These are phyloP conservation scores for Thumatha senex DNA, from an alignment of 2,888 invertebrate species.

Conservation along the genomic window DNA sequence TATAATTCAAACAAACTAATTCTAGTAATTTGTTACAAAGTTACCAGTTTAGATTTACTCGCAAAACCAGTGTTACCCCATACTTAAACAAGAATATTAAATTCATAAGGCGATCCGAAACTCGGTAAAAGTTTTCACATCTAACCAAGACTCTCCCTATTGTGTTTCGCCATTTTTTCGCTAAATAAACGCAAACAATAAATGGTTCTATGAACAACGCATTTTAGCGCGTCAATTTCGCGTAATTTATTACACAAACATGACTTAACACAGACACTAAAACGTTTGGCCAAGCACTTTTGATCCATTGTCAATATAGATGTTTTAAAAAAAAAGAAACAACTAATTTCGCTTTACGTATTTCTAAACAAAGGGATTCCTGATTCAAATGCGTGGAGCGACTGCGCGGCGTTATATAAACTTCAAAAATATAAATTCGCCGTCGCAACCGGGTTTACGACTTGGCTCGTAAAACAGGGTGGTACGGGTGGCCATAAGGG, in stretches of 20 bases:
- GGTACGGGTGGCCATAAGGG: constrained; percentile 45
- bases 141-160: constrained; percentile 27
- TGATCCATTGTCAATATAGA: constrained; percentile 16
- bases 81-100: constrained; percentile 28
- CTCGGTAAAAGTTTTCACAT: constrained; percentile 25
- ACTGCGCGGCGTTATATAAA: constrained; percentile 61
- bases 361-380: constrained; percentile 48
- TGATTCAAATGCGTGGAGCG: constrained; percentile 55
- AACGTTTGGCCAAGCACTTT: constrained; percentile 9
- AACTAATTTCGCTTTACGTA: constrained; percentile 38
- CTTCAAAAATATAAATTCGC: constrained; percentile 70
- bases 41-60: neutral
- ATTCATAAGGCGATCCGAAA: constrained; percentile 32
- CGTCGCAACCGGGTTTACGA: constrained; percentile 65
- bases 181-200: constrained; percentile 44
- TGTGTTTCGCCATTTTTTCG: constrained; percentile 33
- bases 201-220: constrained; percentile 41
- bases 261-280: constrained; percentile 47
- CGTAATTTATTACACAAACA: constrained; percentile 60
- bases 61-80: constrained; percentile 21
- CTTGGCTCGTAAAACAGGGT: constrained; percentile 63
- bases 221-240: constrained; percentile 51
- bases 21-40: neutral
- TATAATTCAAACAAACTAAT: neutral
- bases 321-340: constrained; percentile 37